Evolutionary conservation across 2,113 vertebrate species (phyloP), one percentile per base, ranked within the genome.

Genomic region (Pardalotus punctatus): DNA sequence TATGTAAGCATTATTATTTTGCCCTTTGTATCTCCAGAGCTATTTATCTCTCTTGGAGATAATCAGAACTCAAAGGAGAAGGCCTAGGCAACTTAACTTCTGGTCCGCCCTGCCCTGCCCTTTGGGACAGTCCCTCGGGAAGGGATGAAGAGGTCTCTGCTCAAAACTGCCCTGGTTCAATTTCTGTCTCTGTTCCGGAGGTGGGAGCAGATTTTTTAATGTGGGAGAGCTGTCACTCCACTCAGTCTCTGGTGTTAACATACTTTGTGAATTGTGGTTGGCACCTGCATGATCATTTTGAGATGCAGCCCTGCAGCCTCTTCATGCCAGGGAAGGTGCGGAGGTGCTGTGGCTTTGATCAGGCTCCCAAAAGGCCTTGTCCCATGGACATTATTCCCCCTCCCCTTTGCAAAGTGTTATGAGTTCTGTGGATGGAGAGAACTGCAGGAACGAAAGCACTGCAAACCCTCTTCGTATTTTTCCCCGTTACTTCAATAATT

Each of bases 251-350:
- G 50, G 61, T 79, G 40, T 83, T 89, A 33, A 21, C 35, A 21
- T 90, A 72, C 87, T 61, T 95, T 77, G 57, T 53, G 65, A 93
- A 62, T 38, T 90, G 82, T 81, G 65, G 50, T 74, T 95, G 92
- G 71, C 86, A 96, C 88, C 77, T 94, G 50, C 19, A 7, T 42
- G 69, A 88, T 80, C 60, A 77, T 42, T 81, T 54, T 70, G 50
- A 95, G 54, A 77, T 90, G 47, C 97, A 86, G 23, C 61, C 16
- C 90, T 74, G 61, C 87, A 92, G 92, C 93, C 21, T 16, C 47
- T 81, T 77, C 29, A 8, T 47, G 62, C 40, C 65, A 47, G 4
- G 78, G 76, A 36, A 78, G 29, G 48, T 8, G 9, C 66, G 94
- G 83, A 72, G 91, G 42, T 27, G 61, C 66, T 78, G 76, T 86